Percentiles rank a stretch among this genome's conserved stretches.
Evolutionary conservation across 2,888 invertebrate genomes (phyloP).

Genomic region (Serripes groenlandicus): DNA sequence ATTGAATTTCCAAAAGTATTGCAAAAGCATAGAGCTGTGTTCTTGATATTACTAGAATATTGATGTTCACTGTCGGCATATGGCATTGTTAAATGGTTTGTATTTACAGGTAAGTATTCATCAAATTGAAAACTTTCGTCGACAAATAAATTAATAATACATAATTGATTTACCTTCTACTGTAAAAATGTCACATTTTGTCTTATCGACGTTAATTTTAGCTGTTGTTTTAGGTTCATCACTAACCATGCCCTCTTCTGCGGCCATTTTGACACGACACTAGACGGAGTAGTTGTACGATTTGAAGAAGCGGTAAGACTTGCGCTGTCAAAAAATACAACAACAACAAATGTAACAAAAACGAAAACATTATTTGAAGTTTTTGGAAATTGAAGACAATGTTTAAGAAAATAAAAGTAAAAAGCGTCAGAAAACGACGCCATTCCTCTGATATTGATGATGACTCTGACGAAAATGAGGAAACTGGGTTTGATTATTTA

Average conservation of each 20-base stretch:
- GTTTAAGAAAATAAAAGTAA: slow-evolving; percentile 71
- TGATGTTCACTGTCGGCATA: no score
- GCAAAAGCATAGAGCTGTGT: no score
- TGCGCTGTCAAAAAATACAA: neutral
- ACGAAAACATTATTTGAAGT: neutral
- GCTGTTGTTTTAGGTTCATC: slow-evolving; percentile 50
- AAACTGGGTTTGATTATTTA: slow-evolving; percentile 54
- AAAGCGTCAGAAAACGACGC: slow-evolving; percentile 71
- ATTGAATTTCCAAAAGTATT: no score
- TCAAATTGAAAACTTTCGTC: no score
- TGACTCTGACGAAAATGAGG: slow-evolving; percentile 72
- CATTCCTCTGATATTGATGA: slow-evolving; percentile 75
- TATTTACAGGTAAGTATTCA: no score
- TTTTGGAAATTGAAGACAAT: neutral
- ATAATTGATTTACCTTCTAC: slow-evolving; percentile 54
- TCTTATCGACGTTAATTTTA: slow-evolving; percentile 32
- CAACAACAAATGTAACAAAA: neutral
- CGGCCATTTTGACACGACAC: slow-evolving; percentile 68
- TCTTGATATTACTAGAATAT: no score
- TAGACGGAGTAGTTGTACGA: slow-evolving; percentile 23
- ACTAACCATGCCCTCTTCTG: slow-evolving; percentile 58
- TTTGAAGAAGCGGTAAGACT: neutral
- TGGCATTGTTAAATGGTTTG: no score
- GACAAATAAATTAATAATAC: no score
- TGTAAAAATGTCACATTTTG: slow-evolving; percentile 51